Evolutionary conservation across 1,140 invertebrate species (phyloP).

Genomic region (Triops longicaudatus): DNA sequence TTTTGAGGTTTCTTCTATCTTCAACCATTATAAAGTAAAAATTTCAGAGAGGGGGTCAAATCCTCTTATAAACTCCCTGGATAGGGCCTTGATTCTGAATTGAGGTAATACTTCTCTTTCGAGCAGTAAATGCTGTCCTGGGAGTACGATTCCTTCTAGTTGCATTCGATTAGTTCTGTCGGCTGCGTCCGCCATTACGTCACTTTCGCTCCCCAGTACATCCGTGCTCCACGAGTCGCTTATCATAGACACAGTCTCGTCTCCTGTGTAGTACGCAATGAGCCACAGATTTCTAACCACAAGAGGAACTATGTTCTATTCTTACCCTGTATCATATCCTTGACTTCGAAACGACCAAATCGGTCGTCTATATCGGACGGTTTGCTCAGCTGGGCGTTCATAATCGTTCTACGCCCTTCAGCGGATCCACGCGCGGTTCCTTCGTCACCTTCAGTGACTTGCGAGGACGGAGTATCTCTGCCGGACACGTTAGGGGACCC

Average conservation of each 20-base stretch:
- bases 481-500: slow-evolving; percentile 87
- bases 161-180: slow-evolving; percentile 34
- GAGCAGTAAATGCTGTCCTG: slow-evolving; percentile 25
- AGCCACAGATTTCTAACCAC: background rate
- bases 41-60: no score
- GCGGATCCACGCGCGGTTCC: slow-evolving; percentile 41
- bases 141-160: slow-evolving; percentile 30
- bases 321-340: slow-evolving; percentile 66
- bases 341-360: slow-evolving; percentile 97
- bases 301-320: slow-evolving; percentile 17
- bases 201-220: slow-evolving; percentile 87
- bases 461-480: slow-evolving; percentile 86
- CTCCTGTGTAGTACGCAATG: slow-evolving; percentile 41
- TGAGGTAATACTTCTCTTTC: slow-evolving; percentile 17
- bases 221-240: slow-evolving; percentile 97
- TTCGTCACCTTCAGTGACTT: slow-evolving; percentile 49
- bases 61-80: no score
- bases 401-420: slow-evolving; percentile 33
- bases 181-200: slow-evolving; percentile 54
- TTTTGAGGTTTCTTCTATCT: no score
- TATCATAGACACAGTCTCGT: slow-evolving; percentile 89
- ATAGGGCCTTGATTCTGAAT: background rate
- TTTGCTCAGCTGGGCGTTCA: slow-evolving; percentile 28
- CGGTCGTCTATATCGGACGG: slow-evolving; percentile 90
- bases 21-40: no score